Evolutionary conservation across 1,140 invertebrate species (phyloP).

Genomic region (Halesus radiatus): DNA sequence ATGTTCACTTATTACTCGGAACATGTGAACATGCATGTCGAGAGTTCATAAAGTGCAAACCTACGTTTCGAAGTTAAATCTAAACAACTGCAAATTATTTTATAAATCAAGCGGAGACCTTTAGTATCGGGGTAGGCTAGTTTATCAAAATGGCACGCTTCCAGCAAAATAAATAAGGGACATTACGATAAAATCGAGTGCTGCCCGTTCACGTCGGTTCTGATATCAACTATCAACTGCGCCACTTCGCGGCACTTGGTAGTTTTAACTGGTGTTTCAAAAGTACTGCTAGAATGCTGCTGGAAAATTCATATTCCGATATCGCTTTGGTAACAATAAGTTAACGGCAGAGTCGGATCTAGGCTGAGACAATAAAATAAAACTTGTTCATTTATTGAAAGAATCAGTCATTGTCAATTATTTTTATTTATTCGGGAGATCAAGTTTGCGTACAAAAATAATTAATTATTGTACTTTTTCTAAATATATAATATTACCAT

Average conservation of each 20-base stretch:
- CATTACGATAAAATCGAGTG: slow-evolving; percentile 33
- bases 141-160: slow-evolving; percentile 33
- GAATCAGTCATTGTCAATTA: too few relatives aligned
- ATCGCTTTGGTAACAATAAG: neutral
- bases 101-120: slow-evolving; percentile 24
- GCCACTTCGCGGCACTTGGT: slow-evolving; percentile 16
- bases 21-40: neutral
- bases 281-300: neutral
- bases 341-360: neutral
- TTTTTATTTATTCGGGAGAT: too few relatives aligned
- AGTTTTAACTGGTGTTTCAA: slow-evolving; percentile 24
- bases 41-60: neutral
- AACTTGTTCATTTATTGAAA: too few relatives aligned
- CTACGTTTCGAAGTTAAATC: neutral
- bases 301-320: neutral
- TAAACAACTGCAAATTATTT: slow-evolving; percentile 33
- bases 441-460: too few relatives aligned
- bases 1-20: neutral
- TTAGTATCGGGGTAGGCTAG: slow-evolving; percentile 7
- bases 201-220: slow-evolving; percentile 7
- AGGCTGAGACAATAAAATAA: too few relatives aligned
- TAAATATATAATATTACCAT: too few relatives aligned
- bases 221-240: neutral
- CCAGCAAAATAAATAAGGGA: slow-evolving; percentile 28
- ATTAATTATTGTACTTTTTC: too few relatives aligned